phyloP scores from a whole-genome alignment of 2,113 vertebrate species.

The Micromys minutus region DNA sequence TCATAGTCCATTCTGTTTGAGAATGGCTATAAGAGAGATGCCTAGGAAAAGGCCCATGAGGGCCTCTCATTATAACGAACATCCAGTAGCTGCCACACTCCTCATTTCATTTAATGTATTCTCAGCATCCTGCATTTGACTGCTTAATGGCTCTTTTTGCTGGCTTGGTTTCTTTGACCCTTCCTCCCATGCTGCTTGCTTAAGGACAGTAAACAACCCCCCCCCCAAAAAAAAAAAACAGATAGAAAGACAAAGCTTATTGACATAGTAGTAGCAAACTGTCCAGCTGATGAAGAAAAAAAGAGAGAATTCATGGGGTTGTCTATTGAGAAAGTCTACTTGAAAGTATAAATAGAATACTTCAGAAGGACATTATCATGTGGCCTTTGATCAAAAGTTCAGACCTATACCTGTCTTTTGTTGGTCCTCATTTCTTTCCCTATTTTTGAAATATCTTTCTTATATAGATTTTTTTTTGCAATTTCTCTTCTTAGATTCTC shows the following conservation, averaged over 20 bases:
- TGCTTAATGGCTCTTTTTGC: background rate
- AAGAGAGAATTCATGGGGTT: background rate
- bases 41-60: background rate
- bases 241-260: background rate
- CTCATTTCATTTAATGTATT: background rate
- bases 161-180: background rate
- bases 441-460: background rate
- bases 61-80: background rate
- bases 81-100: no score
- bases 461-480: background rate
- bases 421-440: background rate
- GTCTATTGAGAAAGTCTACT: background rate
- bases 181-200: background rate
- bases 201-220: background rate
- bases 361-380: background rate
- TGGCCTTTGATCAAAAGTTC: background rate
- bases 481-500: background rate
- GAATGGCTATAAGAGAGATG: background rate
- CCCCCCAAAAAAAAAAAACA: background rate
- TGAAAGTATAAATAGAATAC: background rate
- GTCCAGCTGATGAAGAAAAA: slow-evolving; percentile 8
- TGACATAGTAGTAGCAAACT: background rate
- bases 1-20: background rate
- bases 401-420: background rate
- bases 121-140: background rate